Evolutionary conservation across 2,888 invertebrate genomes (phyloP).

Genomic region (Zele albiditarsus): DNA sequence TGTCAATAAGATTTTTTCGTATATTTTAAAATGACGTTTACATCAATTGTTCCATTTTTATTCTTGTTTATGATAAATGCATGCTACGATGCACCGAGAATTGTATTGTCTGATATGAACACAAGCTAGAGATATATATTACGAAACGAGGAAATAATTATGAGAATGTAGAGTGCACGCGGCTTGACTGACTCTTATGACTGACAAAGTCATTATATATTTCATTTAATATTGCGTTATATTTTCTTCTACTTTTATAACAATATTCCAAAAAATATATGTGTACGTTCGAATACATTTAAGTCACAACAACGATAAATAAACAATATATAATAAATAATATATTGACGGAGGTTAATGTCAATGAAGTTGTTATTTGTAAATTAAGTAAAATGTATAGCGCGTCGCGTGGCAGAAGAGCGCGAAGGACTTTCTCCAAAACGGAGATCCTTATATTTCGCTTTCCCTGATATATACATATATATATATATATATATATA

Average conservation of each 20-base stretch:
- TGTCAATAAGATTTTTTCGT: too few relatives aligned
- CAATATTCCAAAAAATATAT: background rate
- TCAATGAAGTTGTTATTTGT: slow-evolving; percentile 15
- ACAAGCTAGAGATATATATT: slow-evolving; percentile 43
- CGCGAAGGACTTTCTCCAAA: slow-evolving; percentile 63
- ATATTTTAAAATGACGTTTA: too few relatives aligned
- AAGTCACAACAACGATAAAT: background rate
- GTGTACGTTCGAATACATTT: background rate
- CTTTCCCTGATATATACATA: slow-evolving; percentile 62
- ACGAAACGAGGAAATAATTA: slow-evolving; percentile 66
- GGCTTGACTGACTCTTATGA: slow-evolving; percentile 32
- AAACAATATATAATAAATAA: background rate
- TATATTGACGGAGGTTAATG: slow-evolving; percentile 17
- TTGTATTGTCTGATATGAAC: slow-evolving; percentile 7
- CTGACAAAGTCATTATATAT: slow-evolving; percentile 46
- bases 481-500: slow-evolving; percentile 34
- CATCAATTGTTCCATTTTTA: too few relatives aligned
- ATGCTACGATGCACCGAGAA: background rate
- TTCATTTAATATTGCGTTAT: slow-evolving; percentile 46
- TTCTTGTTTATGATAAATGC: too few relatives aligned
- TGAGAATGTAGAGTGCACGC: slow-evolving; percentile 54
- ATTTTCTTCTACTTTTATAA: slow-evolving; percentile 26
- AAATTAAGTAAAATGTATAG: slow-evolving; percentile 39
- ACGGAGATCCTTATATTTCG: slow-evolving; percentile 61
- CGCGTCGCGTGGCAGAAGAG: slow-evolving; percentile 47